These are phyloP conservation scores for Oophaga pumilio DNA, from an alignment of 2,113 vertebrate species.

Conservation along the genomic window DNA sequence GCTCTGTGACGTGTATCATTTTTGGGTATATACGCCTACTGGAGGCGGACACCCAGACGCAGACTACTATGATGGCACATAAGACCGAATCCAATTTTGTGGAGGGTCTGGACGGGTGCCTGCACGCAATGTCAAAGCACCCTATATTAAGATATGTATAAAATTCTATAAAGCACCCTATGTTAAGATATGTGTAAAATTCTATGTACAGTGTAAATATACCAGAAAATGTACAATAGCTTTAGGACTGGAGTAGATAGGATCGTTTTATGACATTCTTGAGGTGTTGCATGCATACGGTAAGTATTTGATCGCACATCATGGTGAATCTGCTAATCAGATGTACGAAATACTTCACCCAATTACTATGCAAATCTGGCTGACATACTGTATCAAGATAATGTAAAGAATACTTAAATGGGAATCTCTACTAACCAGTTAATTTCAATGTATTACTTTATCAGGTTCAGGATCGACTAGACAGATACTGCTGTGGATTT, in stretches of 20 bases:
- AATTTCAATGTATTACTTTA: background rate
- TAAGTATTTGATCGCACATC: background rate
- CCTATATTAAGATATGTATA: no score
- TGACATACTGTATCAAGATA: background rate
- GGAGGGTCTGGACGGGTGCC: no score
- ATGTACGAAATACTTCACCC: background rate
- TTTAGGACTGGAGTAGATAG: background rate
- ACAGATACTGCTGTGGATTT: conserved; percentile 93
- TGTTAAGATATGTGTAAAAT: no score
- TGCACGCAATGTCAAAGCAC: no score
- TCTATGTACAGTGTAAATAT: background rate
- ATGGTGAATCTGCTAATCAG: background rate
- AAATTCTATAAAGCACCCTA: no score
- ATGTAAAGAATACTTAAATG: background rate
- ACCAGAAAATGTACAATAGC: background rate
- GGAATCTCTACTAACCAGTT: background rate
- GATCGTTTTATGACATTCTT: background rate
- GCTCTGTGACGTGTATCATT: no score
- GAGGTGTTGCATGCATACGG: background rate
- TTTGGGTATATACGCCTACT: no score
- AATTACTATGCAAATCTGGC: background rate
- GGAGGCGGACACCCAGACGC: no score
- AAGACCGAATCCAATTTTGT: no score
- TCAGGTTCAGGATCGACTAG: conserved; percentile 90
- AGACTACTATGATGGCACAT: no score